A percentile compares a stretch with the other conserved stretches of the same genome.
phyloP scores from a whole-genome alignment of 2,888 invertebrate species.

The Phragmatobia fuliginosa region DNA sequence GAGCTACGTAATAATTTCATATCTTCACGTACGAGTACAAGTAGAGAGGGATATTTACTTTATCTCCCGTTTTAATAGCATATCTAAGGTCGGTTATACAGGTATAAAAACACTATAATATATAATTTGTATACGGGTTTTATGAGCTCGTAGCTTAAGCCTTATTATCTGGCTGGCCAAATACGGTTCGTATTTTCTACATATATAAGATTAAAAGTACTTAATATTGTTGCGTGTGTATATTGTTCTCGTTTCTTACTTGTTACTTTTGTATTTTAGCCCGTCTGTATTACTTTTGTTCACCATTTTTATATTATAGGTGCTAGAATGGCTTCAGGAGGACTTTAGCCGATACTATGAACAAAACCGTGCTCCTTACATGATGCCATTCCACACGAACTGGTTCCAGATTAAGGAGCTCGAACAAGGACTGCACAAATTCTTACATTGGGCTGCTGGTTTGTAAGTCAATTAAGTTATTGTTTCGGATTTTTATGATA shows the following conservation, averaged over 20 bases:
- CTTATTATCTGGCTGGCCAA: slow-evolving; percentile 31
- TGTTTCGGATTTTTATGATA: not conserved
- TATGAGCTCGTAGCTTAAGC: slow-evolving; percentile 28
- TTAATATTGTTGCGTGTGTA: slow-evolving; percentile 1
- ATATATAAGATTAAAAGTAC: not conserved
- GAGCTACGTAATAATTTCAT: slow-evolving; percentile 48
- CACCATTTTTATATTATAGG: slow-evolving; percentile 76
- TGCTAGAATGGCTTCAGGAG: slow-evolving; percentile 95
- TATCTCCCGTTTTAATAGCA: slow-evolving; percentile 50
- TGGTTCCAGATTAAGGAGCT: slow-evolving; percentile 97
- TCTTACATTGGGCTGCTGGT: slow-evolving; percentile 92
- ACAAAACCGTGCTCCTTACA: slow-evolving; percentile 95
- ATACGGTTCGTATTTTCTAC: slow-evolving; percentile 6
- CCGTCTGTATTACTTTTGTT: not conserved
- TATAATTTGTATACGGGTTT: slow-evolving; percentile 29
- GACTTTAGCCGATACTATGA: slow-evolving; percentile 95
- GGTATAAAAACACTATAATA: slow-evolving; percentile 38
- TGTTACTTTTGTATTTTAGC: not conserved
- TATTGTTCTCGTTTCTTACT: not conserved
- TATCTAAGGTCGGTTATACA: slow-evolving; percentile 30
- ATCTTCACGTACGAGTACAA: slow-evolving; percentile 44
- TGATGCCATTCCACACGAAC: slow-evolving; percentile 98
- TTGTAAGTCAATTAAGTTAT: slow-evolving; percentile 64
- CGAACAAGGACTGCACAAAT: slow-evolving; percentile 93
- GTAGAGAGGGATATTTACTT: slow-evolving; percentile 39